Conservation (phyloP, 2,797 vertebrate genomes). For the Aphelocoma californica region DNA sequence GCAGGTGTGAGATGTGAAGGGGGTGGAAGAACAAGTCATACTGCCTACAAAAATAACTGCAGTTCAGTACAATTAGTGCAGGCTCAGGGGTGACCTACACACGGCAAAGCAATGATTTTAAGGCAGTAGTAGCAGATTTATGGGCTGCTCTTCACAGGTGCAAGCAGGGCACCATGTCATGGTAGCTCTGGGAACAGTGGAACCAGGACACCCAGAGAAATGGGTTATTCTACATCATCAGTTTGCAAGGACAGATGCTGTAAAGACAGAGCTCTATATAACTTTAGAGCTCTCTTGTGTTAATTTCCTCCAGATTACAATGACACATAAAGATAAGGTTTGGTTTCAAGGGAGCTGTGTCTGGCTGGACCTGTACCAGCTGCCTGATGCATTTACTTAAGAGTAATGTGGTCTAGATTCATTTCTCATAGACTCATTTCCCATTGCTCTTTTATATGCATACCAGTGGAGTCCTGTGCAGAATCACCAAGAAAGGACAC, state of each 20-base stretch:
- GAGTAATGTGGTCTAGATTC: not conserved
- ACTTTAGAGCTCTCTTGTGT: not conserved
- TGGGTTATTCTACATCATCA: not conserved
- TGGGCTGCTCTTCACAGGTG: not conserved
- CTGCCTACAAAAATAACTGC: not conserved
- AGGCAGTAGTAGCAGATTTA: not conserved
- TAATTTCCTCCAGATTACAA: slow-evolving; percentile 2
- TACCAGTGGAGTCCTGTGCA: not conserved
- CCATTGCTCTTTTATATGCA: not conserved
- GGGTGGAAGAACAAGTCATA: not conserved
- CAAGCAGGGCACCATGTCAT: rapidly evolving
- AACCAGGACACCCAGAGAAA: not conserved
- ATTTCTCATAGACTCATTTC: not conserved
- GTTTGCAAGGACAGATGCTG: not conserved
- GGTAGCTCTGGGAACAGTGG: not conserved
- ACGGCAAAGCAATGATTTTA: not conserved
- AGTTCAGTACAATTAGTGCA: not conserved
- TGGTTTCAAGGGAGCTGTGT: not conserved
- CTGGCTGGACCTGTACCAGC: not conserved
- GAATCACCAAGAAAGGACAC: not conserved
- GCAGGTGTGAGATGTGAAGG: not conserved
- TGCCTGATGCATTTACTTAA: not conserved
- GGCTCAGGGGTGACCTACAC: not conserved
- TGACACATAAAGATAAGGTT: not conserved
- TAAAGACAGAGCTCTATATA: not conserved